phyloP scores from a whole-genome alignment of 2,113 vertebrate species.

The Perccottus glenii region DNA sequence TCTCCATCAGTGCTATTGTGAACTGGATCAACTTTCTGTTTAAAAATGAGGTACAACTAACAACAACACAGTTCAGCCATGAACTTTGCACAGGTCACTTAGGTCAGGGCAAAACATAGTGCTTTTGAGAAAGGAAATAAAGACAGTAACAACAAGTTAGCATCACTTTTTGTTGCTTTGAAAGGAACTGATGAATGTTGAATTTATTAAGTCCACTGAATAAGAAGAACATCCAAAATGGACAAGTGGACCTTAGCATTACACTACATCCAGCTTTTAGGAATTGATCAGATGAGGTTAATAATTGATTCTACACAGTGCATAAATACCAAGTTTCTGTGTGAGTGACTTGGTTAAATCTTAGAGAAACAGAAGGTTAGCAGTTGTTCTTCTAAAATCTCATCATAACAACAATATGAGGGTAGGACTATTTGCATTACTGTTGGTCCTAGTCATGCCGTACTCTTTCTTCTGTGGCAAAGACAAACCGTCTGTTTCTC shows the following conservation, averaged over 20 bases:
- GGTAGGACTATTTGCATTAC: conserved; percentile 41
- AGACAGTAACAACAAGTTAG: not conserved
- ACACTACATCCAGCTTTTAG: not conserved
- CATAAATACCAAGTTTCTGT: conserved; percentile 49
- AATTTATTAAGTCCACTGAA: too few species aligned
- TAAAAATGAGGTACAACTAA: conserved; percentile 16
- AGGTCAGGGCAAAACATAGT: conserved; percentile 13
- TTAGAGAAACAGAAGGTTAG: conserved; percentile 4
- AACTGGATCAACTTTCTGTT: conserved; percentile 34
- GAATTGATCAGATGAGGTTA: conserved; percentile 50
- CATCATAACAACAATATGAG: conserved; percentile 70
- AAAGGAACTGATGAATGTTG: too few species aligned
- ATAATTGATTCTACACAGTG: conserved; percentile 53
- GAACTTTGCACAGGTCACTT: conserved; percentile 17
- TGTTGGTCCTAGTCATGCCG: conserved; percentile 66
- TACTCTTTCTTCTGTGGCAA: conserved; percentile 64
- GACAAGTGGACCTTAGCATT: not conserved
- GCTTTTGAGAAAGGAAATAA: conserved; percentile 3
- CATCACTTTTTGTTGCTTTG: not conserved
- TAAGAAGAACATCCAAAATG: too few species aligned
- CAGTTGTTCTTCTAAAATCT: conserved; percentile 15
- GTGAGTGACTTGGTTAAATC: not conserved
- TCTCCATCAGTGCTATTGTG: not conserved
- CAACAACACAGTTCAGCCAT: not conserved
- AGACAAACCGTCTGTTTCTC: conserved; percentile 32